A percentile compares a stretch with the other conserved stretches of the same genome.
Conservation (phyloP, 2,797 vertebrate species). For the Epinephelus awoara region DNA sequence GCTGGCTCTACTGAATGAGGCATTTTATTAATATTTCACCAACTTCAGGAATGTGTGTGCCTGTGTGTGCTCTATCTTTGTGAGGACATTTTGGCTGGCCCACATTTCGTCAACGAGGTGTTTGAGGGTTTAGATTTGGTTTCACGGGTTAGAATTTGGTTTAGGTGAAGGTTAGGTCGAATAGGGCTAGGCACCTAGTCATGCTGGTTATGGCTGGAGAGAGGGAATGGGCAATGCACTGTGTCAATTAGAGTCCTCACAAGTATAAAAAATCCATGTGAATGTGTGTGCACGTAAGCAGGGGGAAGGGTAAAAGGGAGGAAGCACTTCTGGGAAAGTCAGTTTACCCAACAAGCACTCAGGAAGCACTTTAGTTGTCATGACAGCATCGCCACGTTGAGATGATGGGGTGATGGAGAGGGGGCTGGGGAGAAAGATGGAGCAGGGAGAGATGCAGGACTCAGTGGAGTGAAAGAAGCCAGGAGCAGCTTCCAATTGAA, state of each 20-base stretch:
- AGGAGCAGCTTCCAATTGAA: conserved; percentile 38
- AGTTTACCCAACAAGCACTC: conserved; percentile 84
- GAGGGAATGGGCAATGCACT: neutral
- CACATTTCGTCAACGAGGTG: conserved; percentile 6
- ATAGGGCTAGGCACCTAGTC: neutral
- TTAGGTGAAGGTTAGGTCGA: neutral
- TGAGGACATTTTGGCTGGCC: conserved; percentile 19
- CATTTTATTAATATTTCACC: conserved; percentile 82
- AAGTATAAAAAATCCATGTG: conserved; percentile 19
- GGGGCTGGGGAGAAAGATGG: conserved; percentile 1
- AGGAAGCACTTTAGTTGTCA: conserved; percentile 84
- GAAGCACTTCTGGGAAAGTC: conserved; percentile 76
- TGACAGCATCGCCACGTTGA: conserved; percentile 65
- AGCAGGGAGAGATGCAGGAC: conserved; percentile 8
- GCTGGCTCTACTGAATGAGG: conserved; percentile 60
- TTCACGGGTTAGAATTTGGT: neutral
- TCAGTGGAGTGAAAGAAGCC: conserved; percentile 25
- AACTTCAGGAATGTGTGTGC: conserved; percentile 56
- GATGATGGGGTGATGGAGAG: conserved; percentile 72
- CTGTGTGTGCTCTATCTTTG: conserved; percentile 23
- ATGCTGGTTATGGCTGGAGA: neutral
- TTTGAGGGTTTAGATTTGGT: neutral
- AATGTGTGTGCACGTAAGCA: conserved; percentile 35
- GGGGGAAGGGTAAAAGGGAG: conserved; percentile 56
- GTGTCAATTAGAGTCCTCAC: conserved; percentile 23